These are phyloP conservation scores for Campylomormyrus numenius DNA, from an alignment of 2,113 vertebrate genomes.

Conservation along the genomic window DNA sequence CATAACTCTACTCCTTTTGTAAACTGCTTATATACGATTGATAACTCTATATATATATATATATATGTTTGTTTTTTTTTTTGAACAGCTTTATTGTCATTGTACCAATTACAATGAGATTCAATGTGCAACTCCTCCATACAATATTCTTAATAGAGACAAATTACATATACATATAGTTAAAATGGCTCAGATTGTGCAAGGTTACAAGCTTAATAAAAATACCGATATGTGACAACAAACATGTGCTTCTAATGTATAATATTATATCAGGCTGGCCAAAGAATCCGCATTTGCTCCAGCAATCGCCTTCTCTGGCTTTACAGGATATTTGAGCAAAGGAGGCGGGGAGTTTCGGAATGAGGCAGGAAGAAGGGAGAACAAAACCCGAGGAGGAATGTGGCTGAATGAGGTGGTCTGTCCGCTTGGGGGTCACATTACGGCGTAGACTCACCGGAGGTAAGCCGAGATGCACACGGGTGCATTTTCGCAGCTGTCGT, in stretches of 20 bases:
- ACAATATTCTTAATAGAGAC: too few species aligned
- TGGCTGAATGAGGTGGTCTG: not conserved
- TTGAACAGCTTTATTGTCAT: not conserved
- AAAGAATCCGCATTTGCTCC: not conserved
- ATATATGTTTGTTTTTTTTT: not conserved
- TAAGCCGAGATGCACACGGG: not conserved
- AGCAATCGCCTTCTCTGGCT: not conserved
- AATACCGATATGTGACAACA: not conserved
- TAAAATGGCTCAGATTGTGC: not conserved
- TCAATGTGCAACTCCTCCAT: too few species aligned
- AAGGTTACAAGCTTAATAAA: not conserved
- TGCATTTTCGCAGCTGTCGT: not conserved
- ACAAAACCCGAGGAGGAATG: slow-evolving; percentile 10
- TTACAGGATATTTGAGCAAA: not conserved
- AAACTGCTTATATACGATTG: not conserved
- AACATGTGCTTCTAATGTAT: not conserved
- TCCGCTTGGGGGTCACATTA: not conserved
- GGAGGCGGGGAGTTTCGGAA: slow-evolving; percentile 9
- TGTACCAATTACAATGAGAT: too few species aligned
- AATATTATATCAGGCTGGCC: not conserved
- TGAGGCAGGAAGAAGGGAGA: slow-evolving; percentile 12
- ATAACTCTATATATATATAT: not conserved
- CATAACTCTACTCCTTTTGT: not conserved
- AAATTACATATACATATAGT: too few species aligned
- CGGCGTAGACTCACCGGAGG: not conserved